Percentiles rank a stretch among this genome's conserved stretches.
These are phyloP conservation scores for Aphelinus certus DNA, from an alignment of 1,140 invertebrate species.

Conservation along the genomic window DNA sequence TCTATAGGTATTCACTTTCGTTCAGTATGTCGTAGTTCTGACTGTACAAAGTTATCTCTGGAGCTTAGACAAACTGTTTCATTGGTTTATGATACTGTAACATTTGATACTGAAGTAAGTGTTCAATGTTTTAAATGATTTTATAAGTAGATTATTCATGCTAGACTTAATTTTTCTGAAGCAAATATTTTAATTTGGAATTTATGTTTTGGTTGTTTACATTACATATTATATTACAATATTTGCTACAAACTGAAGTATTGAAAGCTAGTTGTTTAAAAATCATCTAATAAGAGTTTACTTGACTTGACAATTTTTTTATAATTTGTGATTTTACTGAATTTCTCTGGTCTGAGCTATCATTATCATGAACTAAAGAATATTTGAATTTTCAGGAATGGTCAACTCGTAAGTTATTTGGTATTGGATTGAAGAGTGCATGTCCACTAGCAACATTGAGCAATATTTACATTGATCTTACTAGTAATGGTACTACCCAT, in stretches of 20 bases:
- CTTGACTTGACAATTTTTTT: no score
- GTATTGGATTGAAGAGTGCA: slow-evolving; percentile 77
- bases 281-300: no score
- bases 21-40: slow-evolving; percentile 75
- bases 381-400: slow-evolving; percentile 70
- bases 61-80: slow-evolving; percentile 87
- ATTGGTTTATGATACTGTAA: slow-evolving; percentile 82
- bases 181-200: no score
- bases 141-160: no score
- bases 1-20: slow-evolving; percentile 88
- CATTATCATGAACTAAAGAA: no score
- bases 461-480: slow-evolving; percentile 86
- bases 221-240: neutral
- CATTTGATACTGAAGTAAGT: slow-evolving; percentile 53
- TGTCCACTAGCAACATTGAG: slow-evolving; percentile 84
- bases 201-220: neutral
- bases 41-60: slow-evolving; percentile 74
- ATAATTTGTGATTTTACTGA: no score
- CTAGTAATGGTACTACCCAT: slow-evolving; percentile 68
- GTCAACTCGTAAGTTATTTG: slow-evolving; percentile 88
- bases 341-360: no score
- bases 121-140: neutral
- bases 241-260: neutral
- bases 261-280: neutral
- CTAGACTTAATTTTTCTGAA: no score